Evolutionary conservation across 2,797 vertebrate genomes (phyloP), one percentile per base, ranked within the genome.

Genomic region (Smutsia temminckii): DNA sequence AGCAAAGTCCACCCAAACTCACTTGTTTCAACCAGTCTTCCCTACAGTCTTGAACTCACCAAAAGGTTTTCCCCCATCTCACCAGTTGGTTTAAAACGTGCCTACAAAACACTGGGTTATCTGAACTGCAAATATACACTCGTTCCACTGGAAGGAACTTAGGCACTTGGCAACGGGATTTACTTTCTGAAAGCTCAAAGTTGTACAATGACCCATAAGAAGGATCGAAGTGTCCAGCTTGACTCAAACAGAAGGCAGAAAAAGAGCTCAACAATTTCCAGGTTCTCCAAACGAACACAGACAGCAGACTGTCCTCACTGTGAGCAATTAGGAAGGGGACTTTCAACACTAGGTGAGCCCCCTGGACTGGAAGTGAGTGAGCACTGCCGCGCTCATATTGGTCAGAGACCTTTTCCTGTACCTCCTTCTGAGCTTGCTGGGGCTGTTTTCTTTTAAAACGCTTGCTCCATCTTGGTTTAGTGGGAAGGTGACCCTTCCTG

Each of bases 321-420:
- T 0, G 6, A 34, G 42, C 16, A 0, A 3, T 0, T 0, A 12
- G 69, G 29, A 42, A 34, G 3, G 0, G 23, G 72, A 63, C 23
- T 12, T 5, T 14, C 12, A 42, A 18, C 2, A 4, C 3, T 0
- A 3, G 32, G 66, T 4, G 34, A 37, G 71, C 6, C 0, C 55
- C n/a, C 20, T 13, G 0, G 1, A 4, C 40, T 37, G 53, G 74
- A 9, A 55, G 8, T 2, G 16, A 25, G 42, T 17, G 0, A 18
- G 21, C 7, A 0, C 27, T 7, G 85, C 32, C 46, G 66, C 51
- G 11, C 81, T 49, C 0, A 2, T 1, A 1, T 5, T 23, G 25
- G 40, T 13, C 63, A 37, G 23, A 63, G 42, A 23, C 42, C 53
- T 18, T 46, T 42, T 12, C 68, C 32, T 14, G 32, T 2, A 6